Evolutionary conservation across 53 echinoderm and acorn worm species (phyloP).

Genomic region (Hippasteria phrygiana): DNA sequence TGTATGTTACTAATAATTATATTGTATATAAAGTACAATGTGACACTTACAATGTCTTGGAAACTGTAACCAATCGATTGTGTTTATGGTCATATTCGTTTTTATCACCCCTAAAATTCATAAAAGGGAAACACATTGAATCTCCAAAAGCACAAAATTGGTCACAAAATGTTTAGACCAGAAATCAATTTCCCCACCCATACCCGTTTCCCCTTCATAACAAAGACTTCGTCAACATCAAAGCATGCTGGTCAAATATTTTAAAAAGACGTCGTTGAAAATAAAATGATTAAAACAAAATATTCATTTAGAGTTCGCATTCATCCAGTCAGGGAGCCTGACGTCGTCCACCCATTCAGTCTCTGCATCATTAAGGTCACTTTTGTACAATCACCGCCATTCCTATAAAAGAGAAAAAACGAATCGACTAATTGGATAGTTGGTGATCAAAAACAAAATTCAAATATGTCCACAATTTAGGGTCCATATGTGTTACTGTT

Average conservation of each 20-base stretch:
- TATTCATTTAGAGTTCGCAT: neutral
- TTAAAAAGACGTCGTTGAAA: neutral
- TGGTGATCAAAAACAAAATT: neutral
- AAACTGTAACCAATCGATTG: too few relatives aligned
- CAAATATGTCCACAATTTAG: neutral
- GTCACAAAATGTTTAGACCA: too few relatives aligned
- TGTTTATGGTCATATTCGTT: too few relatives aligned
- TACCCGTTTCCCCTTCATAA: too few relatives aligned
- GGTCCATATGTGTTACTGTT: too few relatives aligned
- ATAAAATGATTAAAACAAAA: neutral
- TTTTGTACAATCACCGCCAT: conserved; percentile 16
- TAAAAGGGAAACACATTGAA: too few relatives aligned
- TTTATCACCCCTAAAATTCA: too few relatives aligned
- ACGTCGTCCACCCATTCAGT: neutral
- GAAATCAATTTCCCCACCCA: too few relatives aligned
- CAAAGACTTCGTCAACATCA: neutral
- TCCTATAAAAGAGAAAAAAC: neutral
- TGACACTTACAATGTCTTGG: too few relatives aligned
- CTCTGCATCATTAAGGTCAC: conserved; percentile 2
- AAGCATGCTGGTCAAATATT: neutral
- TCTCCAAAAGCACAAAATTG: too few relatives aligned
- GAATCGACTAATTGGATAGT: neutral
- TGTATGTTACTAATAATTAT: too few relatives aligned
- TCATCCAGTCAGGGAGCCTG: neutral
- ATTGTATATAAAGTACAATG: too few relatives aligned